Percentiles rank a stretch among this genome's conserved stretches.
Evolutionary conservation across 2,113 vertebrate species (phyloP).

Genomic region (Cyphomyrus plagiostoma): DNA sequence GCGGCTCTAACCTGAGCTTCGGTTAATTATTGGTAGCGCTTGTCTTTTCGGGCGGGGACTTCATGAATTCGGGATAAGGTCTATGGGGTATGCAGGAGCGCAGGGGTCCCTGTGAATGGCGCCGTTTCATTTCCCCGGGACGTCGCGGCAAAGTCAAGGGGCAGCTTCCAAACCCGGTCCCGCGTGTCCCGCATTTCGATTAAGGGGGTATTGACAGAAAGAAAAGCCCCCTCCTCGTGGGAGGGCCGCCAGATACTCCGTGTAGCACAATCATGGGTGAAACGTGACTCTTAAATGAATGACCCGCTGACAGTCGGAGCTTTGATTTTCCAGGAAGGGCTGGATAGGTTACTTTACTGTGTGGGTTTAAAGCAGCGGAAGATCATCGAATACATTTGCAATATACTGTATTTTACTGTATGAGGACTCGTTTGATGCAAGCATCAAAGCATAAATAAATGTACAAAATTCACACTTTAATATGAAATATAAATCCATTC

Average conservation of each 20-base stretch:
- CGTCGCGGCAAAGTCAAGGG: conserved; percentile 53
- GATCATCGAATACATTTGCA: background rate
- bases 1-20: background rate
- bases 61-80: conserved; percentile 5
- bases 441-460: background rate
- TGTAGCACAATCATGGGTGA: conserved; percentile 48
- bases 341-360: conserved; percentile 9
- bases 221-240: conserved; percentile 57
- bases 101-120: conserved; percentile 27
- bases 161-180: conserved; percentile 55
- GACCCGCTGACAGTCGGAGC: conserved; percentile 55
- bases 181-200: conserved; percentile 70
- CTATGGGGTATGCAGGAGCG: background rate
- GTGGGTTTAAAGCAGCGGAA: conserved; percentile 15
- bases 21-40: background rate
- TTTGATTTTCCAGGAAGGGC: conserved; percentile 46
- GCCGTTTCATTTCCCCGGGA: conserved; percentile 53
- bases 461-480: background rate
- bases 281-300: conserved; percentile 58
- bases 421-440: background rate
- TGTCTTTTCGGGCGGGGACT: background rate
- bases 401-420: background rate
- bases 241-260: conserved; percentile 61
- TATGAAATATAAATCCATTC: background rate
- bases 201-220: conserved; percentile 59